These are phyloP conservation scores for Argopecten irradians DNA, from an alignment of 1,140 invertebrate species.

Conservation along the genomic window DNA sequence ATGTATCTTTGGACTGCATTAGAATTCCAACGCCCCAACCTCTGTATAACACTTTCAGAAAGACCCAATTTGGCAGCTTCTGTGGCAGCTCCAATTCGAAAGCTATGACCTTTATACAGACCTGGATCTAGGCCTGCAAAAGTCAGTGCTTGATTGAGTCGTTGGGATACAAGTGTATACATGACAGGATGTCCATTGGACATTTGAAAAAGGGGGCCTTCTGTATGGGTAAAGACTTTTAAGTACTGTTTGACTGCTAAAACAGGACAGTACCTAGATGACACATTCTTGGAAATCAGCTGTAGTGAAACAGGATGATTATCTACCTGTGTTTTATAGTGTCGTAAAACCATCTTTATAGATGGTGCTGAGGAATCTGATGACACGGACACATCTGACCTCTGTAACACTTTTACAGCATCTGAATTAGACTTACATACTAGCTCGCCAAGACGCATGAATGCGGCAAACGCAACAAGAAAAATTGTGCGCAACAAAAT, in stretches of 20 bases:
- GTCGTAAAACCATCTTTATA: not conserved
- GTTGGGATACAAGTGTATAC: slow-evolving; percentile 14
- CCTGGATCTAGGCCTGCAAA: not conserved
- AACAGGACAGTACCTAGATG: not conserved
- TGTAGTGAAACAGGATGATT: not conserved
- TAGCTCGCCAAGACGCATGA: too few relatives aligned
- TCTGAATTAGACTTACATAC: too few relatives aligned
- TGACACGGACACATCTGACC: too few relatives aligned
- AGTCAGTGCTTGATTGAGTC: not conserved
- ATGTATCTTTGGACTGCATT: slow-evolving; percentile 40
- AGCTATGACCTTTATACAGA: slow-evolving; percentile 28
- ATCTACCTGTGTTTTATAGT: not conserved
- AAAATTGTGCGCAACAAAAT: too few relatives aligned
- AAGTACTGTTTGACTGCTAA: not conserved
- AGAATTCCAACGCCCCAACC: slow-evolving; percentile 36
- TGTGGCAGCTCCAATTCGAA: slow-evolving; percentile 35
- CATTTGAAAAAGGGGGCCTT: slow-evolving; percentile 29
- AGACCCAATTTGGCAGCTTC: not conserved
- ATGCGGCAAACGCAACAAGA: too few relatives aligned
- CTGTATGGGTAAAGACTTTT: not conserved
- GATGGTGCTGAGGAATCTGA: not conserved
- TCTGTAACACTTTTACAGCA: too few relatives aligned
- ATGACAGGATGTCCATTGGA: slow-evolving; percentile 5
- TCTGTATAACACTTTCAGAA: slow-evolving; percentile 37
- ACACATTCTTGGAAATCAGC: not conserved